phyloP scores from a whole-genome alignment of 2,888 invertebrate genomes.

The Eupithecia pulchellata region DNA sequence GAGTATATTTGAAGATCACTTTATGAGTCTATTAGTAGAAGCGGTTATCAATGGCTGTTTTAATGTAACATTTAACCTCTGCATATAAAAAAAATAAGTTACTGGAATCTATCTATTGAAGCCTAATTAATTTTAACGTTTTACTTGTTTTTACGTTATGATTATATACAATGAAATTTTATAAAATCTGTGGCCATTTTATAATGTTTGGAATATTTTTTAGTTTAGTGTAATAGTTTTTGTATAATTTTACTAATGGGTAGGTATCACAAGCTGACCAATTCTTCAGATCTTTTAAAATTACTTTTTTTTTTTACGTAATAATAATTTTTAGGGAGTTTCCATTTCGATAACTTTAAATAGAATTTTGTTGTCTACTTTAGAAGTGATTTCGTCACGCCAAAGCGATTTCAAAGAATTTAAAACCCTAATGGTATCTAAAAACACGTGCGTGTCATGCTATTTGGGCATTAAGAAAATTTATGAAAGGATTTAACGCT shows the following conservation, averaged over 20 bases:
- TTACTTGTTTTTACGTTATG: too few relatives aligned
- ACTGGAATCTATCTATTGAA: too few relatives aligned
- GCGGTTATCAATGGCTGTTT: not conserved
- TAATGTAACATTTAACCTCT: not conserved
- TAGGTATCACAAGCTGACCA: too few relatives aligned
- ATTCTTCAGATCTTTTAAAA: not conserved
- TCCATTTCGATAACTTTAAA: not conserved
- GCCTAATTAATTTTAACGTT: too few relatives aligned
- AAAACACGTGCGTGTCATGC: constrained; percentile 32
- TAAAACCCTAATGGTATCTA: constrained; percentile 6
- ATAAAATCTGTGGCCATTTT: too few relatives aligned
- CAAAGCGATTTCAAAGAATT: not conserved
- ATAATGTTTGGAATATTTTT: too few relatives aligned
- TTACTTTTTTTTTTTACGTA: not conserved
- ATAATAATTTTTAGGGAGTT: not conserved
- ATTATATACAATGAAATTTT: too few relatives aligned
- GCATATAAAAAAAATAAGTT: too few relatives aligned
- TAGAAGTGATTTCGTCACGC: not conserved
- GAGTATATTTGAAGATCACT: not conserved
- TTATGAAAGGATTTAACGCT: constrained; percentile 39
- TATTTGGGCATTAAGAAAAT: constrained; percentile 34
- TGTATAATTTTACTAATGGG: too few relatives aligned
- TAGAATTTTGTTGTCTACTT: not conserved
- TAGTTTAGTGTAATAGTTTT: too few relatives aligned
- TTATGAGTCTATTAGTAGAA: not conserved